Evolutionary conservation across 2,797 vertebrate genomes (phyloP), one percentile per base, ranked within the genome.

Genomic region (Dendrocincla fuliginosa): DNA sequence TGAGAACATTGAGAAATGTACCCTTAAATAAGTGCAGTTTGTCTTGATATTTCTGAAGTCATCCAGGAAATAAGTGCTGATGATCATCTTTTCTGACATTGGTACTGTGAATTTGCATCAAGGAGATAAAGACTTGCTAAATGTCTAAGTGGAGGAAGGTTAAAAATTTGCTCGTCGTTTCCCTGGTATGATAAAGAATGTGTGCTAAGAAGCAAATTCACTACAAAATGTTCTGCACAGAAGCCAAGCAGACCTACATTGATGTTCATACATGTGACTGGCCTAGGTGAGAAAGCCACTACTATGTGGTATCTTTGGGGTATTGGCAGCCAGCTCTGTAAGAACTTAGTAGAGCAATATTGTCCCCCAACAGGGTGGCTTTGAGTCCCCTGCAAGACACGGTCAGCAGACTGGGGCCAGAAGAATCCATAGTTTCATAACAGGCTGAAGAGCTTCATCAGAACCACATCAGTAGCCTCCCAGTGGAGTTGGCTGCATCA

Each of bases 51-150:
- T 96, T 93, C 92, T 93, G 79, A 95, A 96, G 74, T 86, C 76
- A 95, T 87, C 68, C 59, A 81, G 86, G 89, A 97, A 95, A 91
- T 92, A 96, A 96, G 49, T 88, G 92, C 95, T 95, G 89, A 95
- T 91, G 91, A 96, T 91, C 89, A 85, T 95, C 69, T 71, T 91
- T 96, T 91, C 83, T 96, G 96, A 95, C 85, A 89, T 41, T 53
- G 13, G 52, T 74, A 64, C 53, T 78, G 52, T 13, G 24, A 85
- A 86, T 91, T 94, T 78, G 56, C 84, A 96, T 92, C 44, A 90
- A 84, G 53, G 56, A 91, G 53, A 89, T 77, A 77, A 73, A 94
- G 64, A 82, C 70, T 92, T 64, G 60, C 44, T 83, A 84, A 63
- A 90, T 81, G 53, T 83, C 53, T 79, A 46, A n/a, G 59, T 47